Evolutionary conservation across 2,888 invertebrate species (phyloP), one percentile per base, ranked within the genome.

Genomic region (Torymus texanus): DNA sequence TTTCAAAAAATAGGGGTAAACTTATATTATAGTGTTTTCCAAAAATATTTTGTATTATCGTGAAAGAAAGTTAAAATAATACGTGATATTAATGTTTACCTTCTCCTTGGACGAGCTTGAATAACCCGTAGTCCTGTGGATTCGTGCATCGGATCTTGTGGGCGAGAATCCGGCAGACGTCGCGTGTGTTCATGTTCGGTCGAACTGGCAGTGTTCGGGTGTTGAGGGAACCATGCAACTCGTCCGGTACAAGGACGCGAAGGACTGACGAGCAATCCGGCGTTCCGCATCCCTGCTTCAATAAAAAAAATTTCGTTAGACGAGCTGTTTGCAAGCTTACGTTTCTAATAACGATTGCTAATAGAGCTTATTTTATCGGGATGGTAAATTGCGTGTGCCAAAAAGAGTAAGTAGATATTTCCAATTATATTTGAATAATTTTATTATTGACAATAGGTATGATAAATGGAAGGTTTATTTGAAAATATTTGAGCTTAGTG

Each of bases 121-220:
- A 98, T 75, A 98, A 93, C 75, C 97, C 97, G 89, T 97, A 98
- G 90, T 98, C 98, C 91, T 98, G 97, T 18, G 98, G 97, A 91
- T 98, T 98, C 78, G 98, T 98, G 84, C 98, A 97, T 87, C 96
- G 94, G 78, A 97, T 96, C 88, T 98, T 97, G 89, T 98, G 97
- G 16, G 98, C 98, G 77, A 98, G 95, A 87, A 97, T 97, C 72
- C 97, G 95, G 91, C 98, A 97, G 75, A 98, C 95, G 91, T 98
- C 98, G 72, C 95, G 93, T 0, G 97, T 97, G 41, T 97, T 96
- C 91, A 98, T 98, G 85, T 97, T 97, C 0, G 98, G 97, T 85
- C 98, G 93, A 83, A 97, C 96, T 61, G 98, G 98, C 81, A 98
- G 93, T 50, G 97, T 97, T 90, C 97, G 96, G 79, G 97, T 95